Conservation (phyloP, 64 coral and sea anemone species). For the Porites lutea region DNA sequence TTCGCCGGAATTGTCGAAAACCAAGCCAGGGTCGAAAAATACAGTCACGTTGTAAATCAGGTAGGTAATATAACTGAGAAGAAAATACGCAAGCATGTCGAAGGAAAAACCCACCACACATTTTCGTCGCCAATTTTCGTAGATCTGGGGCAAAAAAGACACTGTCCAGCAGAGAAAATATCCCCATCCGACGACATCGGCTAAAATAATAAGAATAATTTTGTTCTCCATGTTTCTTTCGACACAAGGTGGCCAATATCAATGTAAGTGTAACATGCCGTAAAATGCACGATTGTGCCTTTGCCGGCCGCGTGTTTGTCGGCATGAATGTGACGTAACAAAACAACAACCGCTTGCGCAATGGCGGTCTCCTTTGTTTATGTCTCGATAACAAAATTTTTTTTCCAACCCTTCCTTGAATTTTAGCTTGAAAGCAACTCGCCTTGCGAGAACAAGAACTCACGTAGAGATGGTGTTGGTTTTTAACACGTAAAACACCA, state of each 20-base stretch:
- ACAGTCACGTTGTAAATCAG: constrained; percentile 78
- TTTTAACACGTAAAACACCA: too few species aligned
- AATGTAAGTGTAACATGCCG: neutral
- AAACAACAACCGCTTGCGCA: neutral
- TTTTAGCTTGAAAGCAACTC: too few species aligned
- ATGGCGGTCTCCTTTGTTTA: too few species aligned
- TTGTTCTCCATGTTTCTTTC: constrained; percentile 48
- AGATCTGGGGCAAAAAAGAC: constrained; percentile 88
- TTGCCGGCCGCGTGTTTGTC: neutral
- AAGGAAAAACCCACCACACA: constrained; percentile 88
- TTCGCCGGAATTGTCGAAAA: constrained; percentile 61
- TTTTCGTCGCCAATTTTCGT: constrained; percentile 89
- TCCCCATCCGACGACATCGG: constrained; percentile 82
- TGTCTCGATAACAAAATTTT: too few species aligned
- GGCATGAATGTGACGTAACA: neutral
- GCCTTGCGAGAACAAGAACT: too few species aligned
- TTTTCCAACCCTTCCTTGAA: too few species aligned
- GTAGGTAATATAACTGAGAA: constrained; percentile 83
- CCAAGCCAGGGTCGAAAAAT: constrained; percentile 63
- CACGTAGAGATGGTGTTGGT: too few species aligned
- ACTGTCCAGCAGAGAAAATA: constrained; percentile 90
- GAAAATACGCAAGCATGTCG: constrained; percentile 85
- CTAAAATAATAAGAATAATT: constrained; percentile 43
- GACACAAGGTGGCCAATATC: neutral
- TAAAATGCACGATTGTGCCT: neutral